A percentile compares a stretch with the other conserved stretches of the same genome.
phyloP scores from a whole-genome alignment of 2,888 invertebrate genomes.

The Yponomeuta cagnagella region DNA sequence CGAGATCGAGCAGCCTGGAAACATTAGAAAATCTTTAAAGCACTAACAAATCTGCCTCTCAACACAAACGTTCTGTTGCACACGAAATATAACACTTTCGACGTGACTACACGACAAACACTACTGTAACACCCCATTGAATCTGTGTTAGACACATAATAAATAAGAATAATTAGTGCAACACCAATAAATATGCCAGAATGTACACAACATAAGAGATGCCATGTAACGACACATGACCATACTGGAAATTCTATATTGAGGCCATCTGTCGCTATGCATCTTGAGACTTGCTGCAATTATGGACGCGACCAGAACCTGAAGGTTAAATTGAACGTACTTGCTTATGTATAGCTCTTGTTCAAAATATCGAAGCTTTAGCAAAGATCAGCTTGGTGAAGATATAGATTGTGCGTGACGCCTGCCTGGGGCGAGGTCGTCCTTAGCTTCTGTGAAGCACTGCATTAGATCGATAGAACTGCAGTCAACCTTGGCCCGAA shows the following conservation, averaged over 20 bases:
- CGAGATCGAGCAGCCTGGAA: constrained; percentile 94
- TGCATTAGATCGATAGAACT: too few species aligned
- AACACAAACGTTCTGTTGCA: constrained; percentile 36
- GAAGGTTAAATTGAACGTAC: background rate
- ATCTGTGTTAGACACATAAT: constrained; percentile 5
- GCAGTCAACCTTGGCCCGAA: too few species aligned
- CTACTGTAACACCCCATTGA: constrained; percentile 3
- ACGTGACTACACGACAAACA: background rate
- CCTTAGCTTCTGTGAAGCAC: too few species aligned
- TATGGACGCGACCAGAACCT: background rate
- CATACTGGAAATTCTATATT: background rate
- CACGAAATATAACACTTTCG: background rate
- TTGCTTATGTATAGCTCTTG: background rate
- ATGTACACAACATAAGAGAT: background rate
- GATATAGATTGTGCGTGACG: too few species aligned
- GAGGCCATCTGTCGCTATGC: background rate
- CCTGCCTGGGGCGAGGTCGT: too few species aligned
- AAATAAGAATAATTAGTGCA: background rate
- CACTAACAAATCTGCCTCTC: constrained; percentile 73
- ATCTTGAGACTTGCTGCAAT: background rate
- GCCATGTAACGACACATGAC: background rate
- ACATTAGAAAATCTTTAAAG: constrained; percentile 83
- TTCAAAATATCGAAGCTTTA: too few species aligned
- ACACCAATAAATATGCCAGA: background rate
- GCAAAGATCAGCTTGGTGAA: too few species aligned